Evolutionary conservation across 2,888 invertebrate species (phyloP).

Genomic region (Hybos culiciformis): DNA sequence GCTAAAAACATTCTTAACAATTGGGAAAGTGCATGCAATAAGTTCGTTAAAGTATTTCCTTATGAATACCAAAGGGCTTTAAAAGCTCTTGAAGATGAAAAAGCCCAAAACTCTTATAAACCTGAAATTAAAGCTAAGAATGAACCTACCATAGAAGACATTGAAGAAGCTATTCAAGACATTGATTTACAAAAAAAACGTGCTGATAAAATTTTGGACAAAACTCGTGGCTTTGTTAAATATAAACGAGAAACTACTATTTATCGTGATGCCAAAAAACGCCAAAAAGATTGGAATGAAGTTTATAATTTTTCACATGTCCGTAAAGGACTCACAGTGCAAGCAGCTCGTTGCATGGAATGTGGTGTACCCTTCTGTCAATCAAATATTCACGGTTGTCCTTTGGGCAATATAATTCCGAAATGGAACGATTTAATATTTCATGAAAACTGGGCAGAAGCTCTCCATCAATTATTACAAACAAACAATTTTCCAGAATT

Average conservation of each 20-base stretch:
- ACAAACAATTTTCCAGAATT: conserved; percentile 99
- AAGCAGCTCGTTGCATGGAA: conserved; percentile 96
- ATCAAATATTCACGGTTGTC: conserved; percentile 83
- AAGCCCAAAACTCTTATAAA: conserved; percentile 22
- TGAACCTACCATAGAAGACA: conserved; percentile 52
- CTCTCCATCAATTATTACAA: conserved; percentile 81
- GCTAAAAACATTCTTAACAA: conserved; percentile 64
- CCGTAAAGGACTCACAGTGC: conserved; percentile 73
- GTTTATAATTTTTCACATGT: conserved; percentile 81
- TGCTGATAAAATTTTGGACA: conserved; percentile 68
- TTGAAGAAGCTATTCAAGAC: conserved; percentile 79
- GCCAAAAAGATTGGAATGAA: conserved; percentile 93
- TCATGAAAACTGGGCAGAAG: conserved; percentile 86
- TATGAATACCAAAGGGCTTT: conserved; percentile 90
- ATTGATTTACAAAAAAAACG: conserved; percentile 63
- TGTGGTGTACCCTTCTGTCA: conserved; percentile 99
- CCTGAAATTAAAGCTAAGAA: conserved; percentile 13
- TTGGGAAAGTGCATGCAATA: conserved; percentile 61
- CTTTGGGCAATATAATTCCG: conserved; percentile 95
- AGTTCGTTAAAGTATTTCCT: conserved; percentile 94
- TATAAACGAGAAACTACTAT: conserved; percentile 78
- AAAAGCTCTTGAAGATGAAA: conserved; percentile 44
- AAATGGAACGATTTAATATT: conserved; percentile 99
- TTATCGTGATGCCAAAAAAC: conserved; percentile 73
- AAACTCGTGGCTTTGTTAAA: conserved; percentile 86